A percentile compares a stretch with the other conserved stretches of the same genome.
Evolutionary conservation across 2,888 invertebrate genomes (phyloP).

Genomic region (Tethea ocularis): DNA sequence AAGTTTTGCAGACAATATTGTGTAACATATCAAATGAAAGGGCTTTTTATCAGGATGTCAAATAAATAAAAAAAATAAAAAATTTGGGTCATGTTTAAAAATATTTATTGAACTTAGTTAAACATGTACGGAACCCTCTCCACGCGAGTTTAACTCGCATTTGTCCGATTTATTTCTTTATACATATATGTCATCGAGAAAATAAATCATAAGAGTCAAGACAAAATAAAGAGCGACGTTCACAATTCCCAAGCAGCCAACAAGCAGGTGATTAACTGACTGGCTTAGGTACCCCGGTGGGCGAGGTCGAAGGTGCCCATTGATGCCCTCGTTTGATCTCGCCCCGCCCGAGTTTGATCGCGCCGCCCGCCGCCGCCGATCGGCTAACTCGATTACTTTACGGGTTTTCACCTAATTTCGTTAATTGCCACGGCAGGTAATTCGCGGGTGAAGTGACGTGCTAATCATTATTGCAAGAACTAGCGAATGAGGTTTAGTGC

Average conservation of each 20-base stretch:
- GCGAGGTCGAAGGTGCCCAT: constrained; percentile 20
- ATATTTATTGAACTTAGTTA: no score
- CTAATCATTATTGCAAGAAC: constrained; percentile 9
- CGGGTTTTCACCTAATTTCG: constrained; percentile 44
- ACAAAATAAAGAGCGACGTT: no score
- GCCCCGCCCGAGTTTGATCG: constrained; percentile 30
- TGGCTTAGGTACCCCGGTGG: constrained; percentile 1
- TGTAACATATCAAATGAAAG: no score
- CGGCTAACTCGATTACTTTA: constrained; percentile 43
- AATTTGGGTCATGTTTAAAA: no score
- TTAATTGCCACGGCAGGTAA: constrained; percentile 37
- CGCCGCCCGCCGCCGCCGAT: constrained; percentile 34
- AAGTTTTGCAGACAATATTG: no score
- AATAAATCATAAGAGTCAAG: neutral
- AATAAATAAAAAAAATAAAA: no score
- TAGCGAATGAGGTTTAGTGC: neutral
- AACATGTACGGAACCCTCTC: no score
- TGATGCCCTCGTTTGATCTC: constrained; percentile 32
- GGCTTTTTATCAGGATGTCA: no score
- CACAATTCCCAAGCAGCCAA: constrained; percentile 1
- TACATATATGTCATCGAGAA: no score
- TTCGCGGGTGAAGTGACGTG: constrained; percentile 37
- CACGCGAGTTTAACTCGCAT: no score
- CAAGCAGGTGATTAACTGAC: constrained; percentile 6
- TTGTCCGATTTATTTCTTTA: no score